Base-by-base conservation (phyloP, 1,140 invertebrate species). In the Tenebrio molitor region DNA sequence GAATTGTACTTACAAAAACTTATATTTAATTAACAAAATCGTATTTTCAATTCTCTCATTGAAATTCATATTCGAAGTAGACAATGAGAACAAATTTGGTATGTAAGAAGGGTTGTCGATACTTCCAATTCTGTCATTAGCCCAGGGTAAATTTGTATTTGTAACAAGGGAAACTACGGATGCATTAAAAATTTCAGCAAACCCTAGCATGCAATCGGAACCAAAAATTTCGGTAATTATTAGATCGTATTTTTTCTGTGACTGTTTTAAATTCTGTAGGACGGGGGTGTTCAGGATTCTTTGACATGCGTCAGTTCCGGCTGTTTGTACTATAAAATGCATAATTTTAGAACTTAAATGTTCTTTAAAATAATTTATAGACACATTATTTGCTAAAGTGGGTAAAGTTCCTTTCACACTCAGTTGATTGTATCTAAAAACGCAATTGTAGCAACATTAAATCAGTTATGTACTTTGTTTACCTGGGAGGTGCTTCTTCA, bases 51-150 rank as follows among this genome's bases (percentile, higher is more conserved):
- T 12, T 25, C 91, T 82, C 44, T 91, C 81, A 1, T 78, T 34
- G 53, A 91, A 90, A 1, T 72, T 83, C 86, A 92, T 88, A 0
- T 82, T 81, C 1, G 80, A 78, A 78, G 0, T 80, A 76, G 17
- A 82, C 84, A 80, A 75, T 1, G 85, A 74, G 14, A 87, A 88
- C 33, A 88, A 76, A 2, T 80, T 79, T 0, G 91, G 88, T 0
- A 91, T 83, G 74, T 89, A 90, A 1, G 89, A 84, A 0, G 90
- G 88, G 76, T 89, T 89, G 36, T 90, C 86, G 0, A 85, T 84
- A 53, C 87, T 82, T 1, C 85, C 87, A 8, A 91, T 82, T 6
- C 89, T 84, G 7, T 84, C 79, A 12, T 71, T 50, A 8, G 29
- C 68, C 81, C 82, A 82, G 0, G 87, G 87, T 84, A 90, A 87